A percentile compares a stretch with the other conserved stretches of the same genome.
Conservation (phyloP, 1,140 invertebrate genomes). For the Rhagoletis zephyria region DNA sequence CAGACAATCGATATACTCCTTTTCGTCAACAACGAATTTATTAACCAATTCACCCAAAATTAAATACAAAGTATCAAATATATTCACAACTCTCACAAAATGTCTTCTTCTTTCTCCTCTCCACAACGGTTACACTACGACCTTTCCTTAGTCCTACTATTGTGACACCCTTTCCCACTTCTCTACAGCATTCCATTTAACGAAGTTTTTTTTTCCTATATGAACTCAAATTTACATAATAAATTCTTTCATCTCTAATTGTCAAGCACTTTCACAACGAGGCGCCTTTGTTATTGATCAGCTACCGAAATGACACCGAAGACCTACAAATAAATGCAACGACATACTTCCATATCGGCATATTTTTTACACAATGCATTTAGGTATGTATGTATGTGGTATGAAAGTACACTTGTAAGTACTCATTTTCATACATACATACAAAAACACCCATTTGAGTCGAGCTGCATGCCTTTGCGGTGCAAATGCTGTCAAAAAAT, state of each 20-base stretch:
- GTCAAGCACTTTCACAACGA: constrained; percentile 48
- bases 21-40: too few species aligned
- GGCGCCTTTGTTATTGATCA: constrained; percentile 47
- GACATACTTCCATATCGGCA: neutral
- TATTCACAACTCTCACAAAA: too few species aligned
- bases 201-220: neutral
- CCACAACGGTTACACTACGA: too few species aligned
- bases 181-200: neutral
- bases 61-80: too few species aligned
- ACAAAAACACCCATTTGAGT: neutral
- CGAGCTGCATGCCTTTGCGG: neutral
- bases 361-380: neutral
- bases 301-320: constrained; percentile 49
- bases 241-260: constrained; percentile 52
- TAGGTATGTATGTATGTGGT: neutral
- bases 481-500: constrained; percentile 47
- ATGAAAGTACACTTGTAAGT: neutral
- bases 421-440: neutral
- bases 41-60: too few species aligned
- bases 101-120: too few species aligned
- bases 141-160: too few species aligned
- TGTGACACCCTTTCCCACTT: neutral
- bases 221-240: constrained; percentile 10
- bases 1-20: too few species aligned
- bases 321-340: neutral